Conservation (phyloP, 1,140 invertebrate genomes). For the Anastrepha obliqua region DNA sequence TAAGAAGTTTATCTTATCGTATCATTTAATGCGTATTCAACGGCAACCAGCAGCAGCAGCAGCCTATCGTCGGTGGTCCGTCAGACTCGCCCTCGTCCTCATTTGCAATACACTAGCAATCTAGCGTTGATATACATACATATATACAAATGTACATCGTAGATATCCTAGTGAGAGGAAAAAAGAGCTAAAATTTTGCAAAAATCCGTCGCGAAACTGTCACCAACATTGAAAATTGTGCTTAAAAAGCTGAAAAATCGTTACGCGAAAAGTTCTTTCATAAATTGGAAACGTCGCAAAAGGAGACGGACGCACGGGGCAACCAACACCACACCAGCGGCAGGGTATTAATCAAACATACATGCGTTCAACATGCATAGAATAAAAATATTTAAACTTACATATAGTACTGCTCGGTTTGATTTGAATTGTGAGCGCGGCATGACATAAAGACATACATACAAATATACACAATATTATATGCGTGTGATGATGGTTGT, state of each 20-base stretch:
- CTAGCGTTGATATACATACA: not conserved
- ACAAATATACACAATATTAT: not conserved
- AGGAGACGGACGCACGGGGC: not conserved
- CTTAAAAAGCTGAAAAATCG: slow-evolving; percentile 50
- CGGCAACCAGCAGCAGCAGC: slow-evolving; percentile 16
- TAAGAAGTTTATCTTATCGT: slow-evolving; percentile 48
- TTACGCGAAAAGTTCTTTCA: slow-evolving; percentile 5
- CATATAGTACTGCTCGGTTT: not conserved
- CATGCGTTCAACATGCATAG: not conserved
- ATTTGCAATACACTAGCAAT: slow-evolving; percentile 3
- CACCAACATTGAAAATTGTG: slow-evolving; percentile 1
- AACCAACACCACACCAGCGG: not conserved
- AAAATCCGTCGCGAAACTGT: slow-evolving; percentile 23
- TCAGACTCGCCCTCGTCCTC: slow-evolving; percentile 12
- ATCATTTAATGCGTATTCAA: slow-evolving; percentile 24
- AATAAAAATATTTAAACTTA: not conserved
- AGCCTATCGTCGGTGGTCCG: slow-evolving; percentile 41
- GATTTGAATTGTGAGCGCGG: not conserved
- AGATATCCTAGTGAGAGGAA: not conserved
- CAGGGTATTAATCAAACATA: slow-evolving; percentile 28
- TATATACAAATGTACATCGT: not conserved
- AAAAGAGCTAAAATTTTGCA: slow-evolving; percentile 26
- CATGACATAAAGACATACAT: slow-evolving; percentile 15
- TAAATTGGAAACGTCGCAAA: slow-evolving; percentile 51
- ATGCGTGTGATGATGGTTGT: slow-evolving; percentile 10